Evolutionary conservation across 2,797 vertebrate genomes (phyloP).

Genomic region (Bucorvus abyssinicus): DNA sequence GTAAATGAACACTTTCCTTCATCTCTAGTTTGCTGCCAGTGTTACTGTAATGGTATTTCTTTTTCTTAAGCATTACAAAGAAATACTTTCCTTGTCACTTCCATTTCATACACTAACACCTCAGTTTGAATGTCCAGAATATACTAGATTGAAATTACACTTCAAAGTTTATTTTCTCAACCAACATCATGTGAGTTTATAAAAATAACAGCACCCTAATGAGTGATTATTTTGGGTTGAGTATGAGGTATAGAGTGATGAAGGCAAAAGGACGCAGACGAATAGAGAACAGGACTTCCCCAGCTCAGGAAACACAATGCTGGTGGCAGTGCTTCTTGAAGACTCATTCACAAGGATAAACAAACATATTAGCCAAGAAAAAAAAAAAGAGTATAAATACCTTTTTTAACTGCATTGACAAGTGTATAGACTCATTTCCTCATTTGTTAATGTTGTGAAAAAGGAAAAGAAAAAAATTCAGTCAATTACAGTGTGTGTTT

Average conservation of each 20-base stretch:
- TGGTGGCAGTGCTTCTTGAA: neutral
- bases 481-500: neutral
- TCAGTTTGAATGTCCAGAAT: slow-evolving; percentile 26
- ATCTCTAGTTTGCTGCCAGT: neutral
- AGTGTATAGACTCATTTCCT: neutral
- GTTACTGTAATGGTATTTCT: slow-evolving; percentile 34
- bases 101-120: slow-evolving; percentile 34
- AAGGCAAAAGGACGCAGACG: neutral
- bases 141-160: slow-evolving; percentile 13
- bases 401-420: neutral
- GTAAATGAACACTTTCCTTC: slow-evolving; percentile 18
- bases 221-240: neutral
- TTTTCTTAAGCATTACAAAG: neutral
- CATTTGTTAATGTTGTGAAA: neutral
- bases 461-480: neutral
- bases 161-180: slow-evolving; percentile 67
- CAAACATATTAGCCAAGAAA: neutral
- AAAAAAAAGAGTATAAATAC: neutral
- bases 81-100: slow-evolving; percentile 34
- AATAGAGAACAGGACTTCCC: neutral
- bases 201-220: neutral
- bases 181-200: slow-evolving; percentile 6
- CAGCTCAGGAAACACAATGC: neutral
- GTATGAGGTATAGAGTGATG: neutral
- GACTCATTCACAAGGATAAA: neutral